Conservation (phyloP, 2,113 vertebrate genomes). For the Jaculus jaculus region DNA sequence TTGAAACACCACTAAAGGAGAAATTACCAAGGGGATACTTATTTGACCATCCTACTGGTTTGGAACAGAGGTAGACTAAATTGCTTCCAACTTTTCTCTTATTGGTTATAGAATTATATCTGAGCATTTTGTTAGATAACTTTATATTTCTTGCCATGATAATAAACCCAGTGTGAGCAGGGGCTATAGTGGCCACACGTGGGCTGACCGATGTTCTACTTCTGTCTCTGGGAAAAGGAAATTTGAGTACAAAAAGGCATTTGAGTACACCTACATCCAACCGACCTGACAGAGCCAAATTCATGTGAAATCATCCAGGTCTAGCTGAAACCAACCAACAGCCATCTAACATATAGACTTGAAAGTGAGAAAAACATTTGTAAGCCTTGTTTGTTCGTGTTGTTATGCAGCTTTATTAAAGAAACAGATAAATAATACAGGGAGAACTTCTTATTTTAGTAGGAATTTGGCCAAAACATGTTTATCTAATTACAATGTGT, state of each 20-base stretch:
- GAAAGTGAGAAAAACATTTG: not conserved
- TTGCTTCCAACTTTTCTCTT: not conserved
- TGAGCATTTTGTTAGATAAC: not conserved
- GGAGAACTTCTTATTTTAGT: not conserved
- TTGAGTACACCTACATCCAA: not conserved
- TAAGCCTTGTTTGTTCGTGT: not conserved
- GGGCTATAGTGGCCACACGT: not conserved
- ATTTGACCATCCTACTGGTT: not conserved
- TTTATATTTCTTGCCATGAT: not conserved
- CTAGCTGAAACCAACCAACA: not conserved
- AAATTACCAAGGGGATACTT: not conserved
- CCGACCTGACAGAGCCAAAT: not conserved
- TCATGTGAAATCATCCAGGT: not conserved
- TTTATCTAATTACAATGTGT: not conserved
- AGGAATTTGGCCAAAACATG: not conserved
- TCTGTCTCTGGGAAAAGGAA: not conserved
- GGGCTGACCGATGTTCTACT: not conserved
- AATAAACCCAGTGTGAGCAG: not conserved
- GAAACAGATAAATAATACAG: not conserved
- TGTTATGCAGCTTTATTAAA: not conserved
- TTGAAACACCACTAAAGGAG: not conserved
- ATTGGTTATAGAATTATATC: not conserved
- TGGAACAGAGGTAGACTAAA: not conserved
- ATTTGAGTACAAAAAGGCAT: not conserved
- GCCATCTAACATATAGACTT: not conserved